These are phyloP conservation scores for Magallana ariakensis DNA, from an alignment of 1,140 invertebrate genomes.

Conservation along the genomic window DNA sequence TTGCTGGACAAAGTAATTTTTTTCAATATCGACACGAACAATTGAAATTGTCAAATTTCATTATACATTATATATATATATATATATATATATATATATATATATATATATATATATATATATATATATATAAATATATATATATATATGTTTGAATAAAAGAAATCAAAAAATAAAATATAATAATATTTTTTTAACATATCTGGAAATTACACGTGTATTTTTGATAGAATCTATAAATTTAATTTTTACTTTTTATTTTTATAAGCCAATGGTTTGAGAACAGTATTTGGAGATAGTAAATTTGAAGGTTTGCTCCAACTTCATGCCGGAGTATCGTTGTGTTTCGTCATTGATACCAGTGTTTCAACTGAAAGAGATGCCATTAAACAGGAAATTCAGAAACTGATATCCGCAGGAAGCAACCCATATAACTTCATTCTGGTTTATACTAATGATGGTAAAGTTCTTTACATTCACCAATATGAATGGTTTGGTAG, in stretches of 20 bases:
- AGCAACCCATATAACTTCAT: conserved; percentile 27
- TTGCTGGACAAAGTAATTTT: conserved; percentile 46
- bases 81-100: no score
- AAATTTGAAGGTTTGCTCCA: conserved; percentile 42
- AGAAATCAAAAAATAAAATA: no score
- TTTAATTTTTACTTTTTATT: not conserved
- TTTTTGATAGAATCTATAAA: not conserved
- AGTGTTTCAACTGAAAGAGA: conserved; percentile 3
- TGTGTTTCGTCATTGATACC: conserved; percentile 51
- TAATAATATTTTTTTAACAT: not conserved
- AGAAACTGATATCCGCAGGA: not conserved
- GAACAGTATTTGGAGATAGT: not conserved
- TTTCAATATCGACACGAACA: no score
- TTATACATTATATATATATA: no score
- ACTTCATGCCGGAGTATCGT: conserved; percentile 26
- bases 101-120: no score
- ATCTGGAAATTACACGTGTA: not conserved
- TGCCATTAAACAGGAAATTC: conserved; percentile 10
- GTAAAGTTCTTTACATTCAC: not conserved
- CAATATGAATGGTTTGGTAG: no score
- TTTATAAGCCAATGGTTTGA: conserved; percentile 40
- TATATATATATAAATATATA: no score
- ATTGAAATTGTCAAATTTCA: no score
- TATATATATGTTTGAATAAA: not conserved
- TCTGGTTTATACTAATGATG: not conserved